Percentiles rank a stretch among this genome's conserved stretches.
Evolutionary conservation across 2,113 vertebrate genomes (phyloP).

Genomic region (Craseonycteris thonglongyai): DNA sequence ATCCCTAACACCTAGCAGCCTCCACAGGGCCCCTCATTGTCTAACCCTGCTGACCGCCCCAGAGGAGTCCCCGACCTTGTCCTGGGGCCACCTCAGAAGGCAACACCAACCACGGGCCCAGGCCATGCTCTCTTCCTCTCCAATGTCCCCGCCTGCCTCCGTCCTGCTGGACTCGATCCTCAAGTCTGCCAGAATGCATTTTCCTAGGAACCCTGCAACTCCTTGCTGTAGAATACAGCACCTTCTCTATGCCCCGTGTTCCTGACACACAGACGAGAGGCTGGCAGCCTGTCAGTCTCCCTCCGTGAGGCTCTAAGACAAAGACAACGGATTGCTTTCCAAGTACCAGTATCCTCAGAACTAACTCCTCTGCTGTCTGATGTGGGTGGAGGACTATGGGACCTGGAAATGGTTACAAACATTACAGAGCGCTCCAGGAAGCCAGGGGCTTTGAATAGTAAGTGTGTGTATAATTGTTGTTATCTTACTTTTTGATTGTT

Average conservation of each 20-base stretch:
- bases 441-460: neutral
- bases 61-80: neutral
- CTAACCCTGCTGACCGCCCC: neutral
- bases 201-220: neutral
- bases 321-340: neutral
- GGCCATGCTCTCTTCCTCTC: neutral
- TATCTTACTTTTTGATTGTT: neutral
- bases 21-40: accelerated
- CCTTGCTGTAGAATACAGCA: neutral
- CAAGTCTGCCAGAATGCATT: accelerated
- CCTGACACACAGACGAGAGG: neutral
- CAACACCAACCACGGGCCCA: accelerated
- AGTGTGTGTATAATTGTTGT: neutral
- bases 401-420: neutral
- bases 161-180: neutral
- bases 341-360: neutral
- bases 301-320: no score
- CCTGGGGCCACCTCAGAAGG: neutral
- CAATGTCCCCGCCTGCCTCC: no score
- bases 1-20: accelerated
- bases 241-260: neutral
- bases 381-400: neutral
- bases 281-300: neutral
- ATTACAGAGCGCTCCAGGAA: accelerated
- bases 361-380: neutral